A percentile compares a stretch with the other conserved stretches of the same genome.
Evolutionary conservation across 2,113 vertebrate genomes (phyloP).

Genomic region (Nettapus auritus): DNA sequence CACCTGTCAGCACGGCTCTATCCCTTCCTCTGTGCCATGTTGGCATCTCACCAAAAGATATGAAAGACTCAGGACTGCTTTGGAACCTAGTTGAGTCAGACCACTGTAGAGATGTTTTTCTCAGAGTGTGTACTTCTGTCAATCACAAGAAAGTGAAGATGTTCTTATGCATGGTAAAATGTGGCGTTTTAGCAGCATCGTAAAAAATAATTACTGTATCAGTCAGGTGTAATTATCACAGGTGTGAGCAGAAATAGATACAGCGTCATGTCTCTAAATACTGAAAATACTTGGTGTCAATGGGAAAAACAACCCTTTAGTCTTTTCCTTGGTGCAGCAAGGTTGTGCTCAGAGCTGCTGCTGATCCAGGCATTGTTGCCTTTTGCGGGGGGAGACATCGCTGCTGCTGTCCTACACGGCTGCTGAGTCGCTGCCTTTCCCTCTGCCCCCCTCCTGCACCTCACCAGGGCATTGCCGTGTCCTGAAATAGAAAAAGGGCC

Average conservation of each 20-base stretch:
- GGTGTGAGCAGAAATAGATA: neutral
- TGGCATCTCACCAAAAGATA: neutral
- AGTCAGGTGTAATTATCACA: neutral
- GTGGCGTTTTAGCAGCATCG: neutral
- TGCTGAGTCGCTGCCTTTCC: neutral
- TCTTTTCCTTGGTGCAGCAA: neutral
- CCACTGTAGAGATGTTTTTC: neutral
- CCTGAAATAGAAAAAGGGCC: neutral
- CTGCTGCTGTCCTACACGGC: neutral
- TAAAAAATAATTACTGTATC: neutral
- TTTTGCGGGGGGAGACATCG: fast-evolving
- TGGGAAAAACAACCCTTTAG: neutral
- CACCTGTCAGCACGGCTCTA: neutral
- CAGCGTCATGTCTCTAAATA: neutral
- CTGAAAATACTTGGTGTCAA: neutral
- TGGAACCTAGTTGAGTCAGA: neutral
- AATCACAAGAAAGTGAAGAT: neutral
- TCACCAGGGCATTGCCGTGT: fast-evolving
- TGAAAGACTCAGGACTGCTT: neutral
- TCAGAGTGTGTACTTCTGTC: neutral
- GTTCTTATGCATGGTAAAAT: neutral
- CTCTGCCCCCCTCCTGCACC: neutral
- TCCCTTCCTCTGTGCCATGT: neutral
- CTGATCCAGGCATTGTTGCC: neutral
- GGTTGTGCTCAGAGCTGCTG: neutral